phyloP scores from a whole-genome alignment of 2,113 vertebrate genomes.

The Melanotaenia duboulayi region DNA sequence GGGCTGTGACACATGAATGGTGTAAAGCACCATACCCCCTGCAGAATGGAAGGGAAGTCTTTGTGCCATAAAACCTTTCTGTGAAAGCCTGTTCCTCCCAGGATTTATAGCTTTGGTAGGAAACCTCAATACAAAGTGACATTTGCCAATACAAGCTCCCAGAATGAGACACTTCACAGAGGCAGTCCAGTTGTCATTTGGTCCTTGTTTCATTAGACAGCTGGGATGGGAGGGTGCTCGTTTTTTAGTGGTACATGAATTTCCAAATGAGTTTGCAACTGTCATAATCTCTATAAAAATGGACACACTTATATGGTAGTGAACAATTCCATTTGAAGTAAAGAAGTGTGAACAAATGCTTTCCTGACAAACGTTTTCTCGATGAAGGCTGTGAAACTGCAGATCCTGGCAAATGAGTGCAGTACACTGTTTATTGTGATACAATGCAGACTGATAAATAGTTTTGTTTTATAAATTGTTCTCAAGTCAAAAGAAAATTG shows the following conservation, averaged over 20 bases:
- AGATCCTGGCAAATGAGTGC: too few species aligned
- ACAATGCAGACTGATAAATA: too few species aligned
- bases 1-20: slow-evolving; percentile 75
- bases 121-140: slow-evolving; percentile 72
- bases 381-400: too few species aligned
- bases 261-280: not conserved
- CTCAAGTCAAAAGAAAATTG: too few species aligned
- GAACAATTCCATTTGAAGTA: not conserved
- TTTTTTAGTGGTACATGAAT: not conserved
- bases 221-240: not conserved
- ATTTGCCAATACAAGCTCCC: slow-evolving; percentile 71
- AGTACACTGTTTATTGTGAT: too few species aligned
- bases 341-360: not conserved
- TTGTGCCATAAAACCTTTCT: slow-evolving; percentile 79
- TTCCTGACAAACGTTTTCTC: not conserved
- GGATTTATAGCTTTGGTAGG: slow-evolving; percentile 78
- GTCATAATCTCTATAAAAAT: not conserved
- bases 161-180: slow-evolving; percentile 52
- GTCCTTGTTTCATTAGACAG: slow-evolving; percentile 42
- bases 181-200: slow-evolving; percentile 43
- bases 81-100: slow-evolving; percentile 75
- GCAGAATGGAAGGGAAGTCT: slow-evolving; percentile 84
- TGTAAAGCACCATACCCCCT: slow-evolving; percentile 76
- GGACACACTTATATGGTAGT: not conserved
- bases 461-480: too few species aligned